Percentiles rank a stretch among this genome's conserved stretches.
Evolutionary conservation across 2,888 invertebrate species (phyloP).

Genomic region (Caenorhabditis macrosperma): DNA sequence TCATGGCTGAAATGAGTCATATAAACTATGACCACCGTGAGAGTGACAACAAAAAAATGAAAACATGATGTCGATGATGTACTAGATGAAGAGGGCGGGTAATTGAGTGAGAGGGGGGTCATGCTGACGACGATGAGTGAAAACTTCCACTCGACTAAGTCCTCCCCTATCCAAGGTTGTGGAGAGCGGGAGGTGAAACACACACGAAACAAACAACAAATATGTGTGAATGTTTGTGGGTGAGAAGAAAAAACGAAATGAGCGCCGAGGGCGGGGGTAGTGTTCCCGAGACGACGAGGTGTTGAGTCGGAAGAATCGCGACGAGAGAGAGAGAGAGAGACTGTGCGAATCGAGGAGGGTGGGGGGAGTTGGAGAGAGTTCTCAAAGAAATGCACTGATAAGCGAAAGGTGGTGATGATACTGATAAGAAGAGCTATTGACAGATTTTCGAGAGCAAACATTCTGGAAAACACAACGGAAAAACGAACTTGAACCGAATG

Average conservation of each 20-base stretch:
- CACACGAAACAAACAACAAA: conserved; percentile 47
- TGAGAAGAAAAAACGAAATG: conserved; percentile 7
- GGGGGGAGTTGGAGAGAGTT: conserved; percentile 31
- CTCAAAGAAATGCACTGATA: conserved; percentile 36
- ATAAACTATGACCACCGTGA: conserved; percentile 4
- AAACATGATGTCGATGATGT: conserved; percentile 32
- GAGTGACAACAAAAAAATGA: neutral
- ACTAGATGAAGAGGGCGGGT: conserved; percentile 13
- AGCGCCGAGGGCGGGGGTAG: neutral
- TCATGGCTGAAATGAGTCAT: conserved; percentile 29
- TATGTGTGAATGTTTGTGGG: neutral
- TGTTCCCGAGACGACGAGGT: neutral
- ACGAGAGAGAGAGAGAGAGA: conserved; percentile 4
- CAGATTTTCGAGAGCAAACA: conserved; percentile 35
- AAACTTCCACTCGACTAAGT: conserved; percentile 49
- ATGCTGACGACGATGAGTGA: conserved; percentile 1
- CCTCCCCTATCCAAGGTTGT: conserved; percentile 48
- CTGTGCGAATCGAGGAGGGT: neutral
- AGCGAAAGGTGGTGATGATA: conserved; percentile 26
- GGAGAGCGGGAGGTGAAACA: neutral
- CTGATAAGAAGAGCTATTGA: conserved; percentile 38
- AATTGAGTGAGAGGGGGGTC: conserved; percentile 41
- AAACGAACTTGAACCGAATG: neutral
- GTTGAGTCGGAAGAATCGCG: conserved; percentile 19
- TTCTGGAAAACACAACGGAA: conserved; percentile 13